phyloP scores from a whole-genome alignment of 2,888 invertebrate genomes.

The Epinotia bilunana region DNA sequence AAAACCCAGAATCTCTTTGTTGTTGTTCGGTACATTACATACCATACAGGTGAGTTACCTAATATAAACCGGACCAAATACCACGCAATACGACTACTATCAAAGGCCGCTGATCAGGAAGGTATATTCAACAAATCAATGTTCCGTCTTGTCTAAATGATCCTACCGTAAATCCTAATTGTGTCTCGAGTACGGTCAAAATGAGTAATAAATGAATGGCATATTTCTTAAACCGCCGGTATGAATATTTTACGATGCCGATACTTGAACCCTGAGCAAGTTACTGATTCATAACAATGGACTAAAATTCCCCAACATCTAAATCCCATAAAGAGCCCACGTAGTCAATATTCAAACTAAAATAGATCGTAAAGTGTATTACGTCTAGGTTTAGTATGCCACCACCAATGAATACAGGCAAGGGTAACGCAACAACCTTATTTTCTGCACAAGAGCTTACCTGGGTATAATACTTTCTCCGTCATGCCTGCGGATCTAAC shows the following conservation, averaged over 20 bases:
- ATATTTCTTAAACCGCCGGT: not conserved
- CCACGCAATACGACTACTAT: not conserved
- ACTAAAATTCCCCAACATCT: slow-evolving; percentile 29
- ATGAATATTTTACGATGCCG: slow-evolving; percentile 6
- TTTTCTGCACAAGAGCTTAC: slow-evolving; percentile 83
- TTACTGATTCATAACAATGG: slow-evolving; percentile 21
- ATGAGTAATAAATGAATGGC: not conserved
- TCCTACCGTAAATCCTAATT: not conserved
- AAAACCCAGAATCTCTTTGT: slow-evolving; percentile 16
- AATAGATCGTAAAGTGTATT: not conserved
- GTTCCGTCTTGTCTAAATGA: not conserved
- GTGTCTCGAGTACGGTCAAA: not conserved
- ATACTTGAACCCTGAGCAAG: slow-evolving; percentile 1
- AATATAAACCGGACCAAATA: not conserved
- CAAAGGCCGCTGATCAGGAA: not conserved
- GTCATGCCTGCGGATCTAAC: slow-evolving; percentile 88
- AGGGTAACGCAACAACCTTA: slow-evolving; percentile 32
- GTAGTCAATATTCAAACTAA: not conserved
- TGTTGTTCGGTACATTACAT: not conserved
- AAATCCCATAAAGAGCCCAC: slow-evolving; percentile 30
- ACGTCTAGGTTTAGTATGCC: not conserved
- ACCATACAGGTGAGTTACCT: not conserved
- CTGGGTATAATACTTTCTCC: slow-evolving; percentile 92
- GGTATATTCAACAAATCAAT: not conserved
- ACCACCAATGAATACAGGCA: not conserved